These are phyloP conservation scores for Pampusana beccarii DNA, from an alignment of 2,113 vertebrate species.

Conservation along the genomic window DNA sequence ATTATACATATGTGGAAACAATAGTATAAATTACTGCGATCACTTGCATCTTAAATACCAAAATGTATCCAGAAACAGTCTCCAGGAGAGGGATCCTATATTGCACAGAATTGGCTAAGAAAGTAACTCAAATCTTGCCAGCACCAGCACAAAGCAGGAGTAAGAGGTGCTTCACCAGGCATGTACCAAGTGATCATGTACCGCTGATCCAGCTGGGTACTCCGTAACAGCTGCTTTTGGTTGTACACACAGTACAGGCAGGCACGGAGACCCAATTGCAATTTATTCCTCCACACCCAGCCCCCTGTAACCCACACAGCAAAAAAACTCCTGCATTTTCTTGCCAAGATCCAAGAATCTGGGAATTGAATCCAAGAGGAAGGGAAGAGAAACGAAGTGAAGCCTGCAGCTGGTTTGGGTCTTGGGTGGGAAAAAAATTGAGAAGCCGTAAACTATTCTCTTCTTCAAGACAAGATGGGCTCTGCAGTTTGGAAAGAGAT, in stretches of 20 bases:
- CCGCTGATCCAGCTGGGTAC: background rate
- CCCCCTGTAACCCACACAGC: background rate
- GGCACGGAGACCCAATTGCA: background rate
- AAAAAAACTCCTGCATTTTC: background rate
- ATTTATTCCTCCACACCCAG: background rate
- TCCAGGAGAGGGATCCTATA: background rate
- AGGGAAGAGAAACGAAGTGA: background rate
- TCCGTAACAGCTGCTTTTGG: background rate
- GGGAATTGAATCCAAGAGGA: background rate
- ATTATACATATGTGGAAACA: slow-evolving; percentile 9
- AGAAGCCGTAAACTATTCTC: background rate
- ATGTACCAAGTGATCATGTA: background rate
- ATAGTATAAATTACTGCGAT: background rate
- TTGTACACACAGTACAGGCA: background rate
- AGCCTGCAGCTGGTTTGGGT: slow-evolving; percentile 34
- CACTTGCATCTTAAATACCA: background rate
- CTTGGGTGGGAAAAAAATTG: background rate
- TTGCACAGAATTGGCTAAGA: background rate
- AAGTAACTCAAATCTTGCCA: background rate
- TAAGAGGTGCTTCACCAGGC: background rate
- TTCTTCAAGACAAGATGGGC: slow-evolving; percentile 15
- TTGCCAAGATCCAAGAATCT: background rate
- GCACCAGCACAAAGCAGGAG: background rate
- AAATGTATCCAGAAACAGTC: background rate
- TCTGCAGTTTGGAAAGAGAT: slow-evolving; percentile 26